Conservation (phyloP, 2,888 invertebrate genomes). For the Sinohyriopsis cumingii region DNA sequence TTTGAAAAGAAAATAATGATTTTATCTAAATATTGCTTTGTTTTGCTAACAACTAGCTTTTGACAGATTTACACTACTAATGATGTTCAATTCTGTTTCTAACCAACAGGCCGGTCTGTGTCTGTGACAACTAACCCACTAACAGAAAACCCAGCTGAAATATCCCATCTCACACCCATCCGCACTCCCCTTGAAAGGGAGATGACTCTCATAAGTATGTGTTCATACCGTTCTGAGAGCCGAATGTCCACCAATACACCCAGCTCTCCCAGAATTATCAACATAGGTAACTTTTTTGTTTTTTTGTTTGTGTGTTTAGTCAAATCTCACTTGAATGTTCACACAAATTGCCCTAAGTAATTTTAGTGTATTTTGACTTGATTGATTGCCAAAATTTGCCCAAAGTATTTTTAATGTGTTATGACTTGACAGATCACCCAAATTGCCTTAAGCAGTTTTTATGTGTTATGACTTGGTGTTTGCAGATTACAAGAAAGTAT, state of each 20-base stretch:
- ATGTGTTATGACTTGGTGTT: no score
- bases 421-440: no score
- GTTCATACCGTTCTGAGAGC: slow-evolving; percentile 35
- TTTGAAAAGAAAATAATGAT: neutral
- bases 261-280: slow-evolving; percentile 34
- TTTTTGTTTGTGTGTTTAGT: no score
- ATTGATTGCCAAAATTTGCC: no score
- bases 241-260: slow-evolving; percentile 33
- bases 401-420: no score
- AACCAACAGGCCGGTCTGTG: slow-evolving; percentile 29
- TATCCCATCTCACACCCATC: slow-evolving; percentile 16
- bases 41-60: slow-evolving; percentile 6
- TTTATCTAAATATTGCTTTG: neutral
- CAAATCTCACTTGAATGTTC: no score
- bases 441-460: no score
- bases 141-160: slow-evolving; percentile 7
- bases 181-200: slow-evolving; percentile 33
- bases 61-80: neutral
- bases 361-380: no score
- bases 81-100: slow-evolving; percentile 15
- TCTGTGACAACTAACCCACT: slow-evolving; percentile 36
- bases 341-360: no score
- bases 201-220: slow-evolving; percentile 38
- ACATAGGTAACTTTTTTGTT: slow-evolving; percentile 33
- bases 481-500: no score